Evolutionary conservation across 2,113 vertebrate genomes (phyloP).

Genomic region (Alexandromys fortis): DNA sequence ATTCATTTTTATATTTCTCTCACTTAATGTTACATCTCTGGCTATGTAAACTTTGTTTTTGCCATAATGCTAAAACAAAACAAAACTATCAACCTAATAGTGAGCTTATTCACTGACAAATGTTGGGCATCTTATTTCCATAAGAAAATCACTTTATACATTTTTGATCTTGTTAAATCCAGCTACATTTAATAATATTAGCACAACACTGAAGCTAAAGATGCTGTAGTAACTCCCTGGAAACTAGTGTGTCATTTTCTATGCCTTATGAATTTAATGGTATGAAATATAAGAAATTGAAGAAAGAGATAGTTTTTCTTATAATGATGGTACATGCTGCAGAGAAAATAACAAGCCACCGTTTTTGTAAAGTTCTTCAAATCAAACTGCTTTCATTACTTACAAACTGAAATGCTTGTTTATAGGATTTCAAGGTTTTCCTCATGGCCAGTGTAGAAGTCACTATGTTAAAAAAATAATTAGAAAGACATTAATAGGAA

Average conservation of each 20-base stretch:
- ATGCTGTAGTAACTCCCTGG: neutral
- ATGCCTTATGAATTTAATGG: neutral
- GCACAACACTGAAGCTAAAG: neutral
- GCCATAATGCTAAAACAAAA: neutral
- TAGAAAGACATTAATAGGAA: neutral
- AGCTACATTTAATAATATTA: constrained; percentile 22
- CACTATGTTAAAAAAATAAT: neutral
- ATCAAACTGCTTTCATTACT: neutral
- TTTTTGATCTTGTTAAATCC: neutral
- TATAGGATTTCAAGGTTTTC: neutral
- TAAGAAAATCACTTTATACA: neutral
- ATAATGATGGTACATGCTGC: neutral
- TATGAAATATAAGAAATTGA: neutral
- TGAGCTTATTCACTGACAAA: neutral
- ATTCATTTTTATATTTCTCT: constrained; percentile 17
- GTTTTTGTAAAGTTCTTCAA: neutral
- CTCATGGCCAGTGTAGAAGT: neutral
- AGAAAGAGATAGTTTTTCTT: neutral
- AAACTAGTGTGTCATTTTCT: constrained; percentile 19
- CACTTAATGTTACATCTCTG: neutral
- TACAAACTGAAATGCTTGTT: neutral
- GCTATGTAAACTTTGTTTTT: neutral
- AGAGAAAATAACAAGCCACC: neutral
- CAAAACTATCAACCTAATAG: neutral
- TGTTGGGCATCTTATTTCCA: neutral